Base-by-base conservation (phyloP, 2,888 invertebrate genomes). In the Amphimallon solstitiale region DNA sequence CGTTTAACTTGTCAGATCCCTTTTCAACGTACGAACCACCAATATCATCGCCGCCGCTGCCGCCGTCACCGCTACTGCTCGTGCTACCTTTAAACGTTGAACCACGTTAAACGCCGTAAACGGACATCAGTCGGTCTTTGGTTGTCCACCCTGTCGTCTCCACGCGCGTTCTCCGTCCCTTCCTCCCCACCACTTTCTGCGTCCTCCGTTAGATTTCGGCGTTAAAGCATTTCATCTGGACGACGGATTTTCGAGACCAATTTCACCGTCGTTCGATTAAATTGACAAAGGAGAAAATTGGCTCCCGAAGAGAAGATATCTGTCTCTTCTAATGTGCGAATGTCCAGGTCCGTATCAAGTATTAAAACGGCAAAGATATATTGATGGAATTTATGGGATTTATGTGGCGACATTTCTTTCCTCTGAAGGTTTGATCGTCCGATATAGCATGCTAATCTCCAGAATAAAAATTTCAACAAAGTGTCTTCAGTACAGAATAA, bases 221-320 rank as follows among this genome's bases (percentile, higher is more conserved):
- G 40, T 14, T 14, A 40, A 51, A 51, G 15, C 34, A 17, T 51
- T 51, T 34, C 49, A 51, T 51, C 49, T 34, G 34, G 34, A 51
- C 49, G 34, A 51, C 14, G 34, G 49, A 34, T 34, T 51, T 51
- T 40, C 56, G 23, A 43, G 23, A 43, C 56, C 56, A 56, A 56
- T 56, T 43, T 56, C 56, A 19, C 21, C 43, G 43, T 43, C 56
- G 14, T 56, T 56, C 56, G 40, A 43, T 56, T 56, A 56, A 40
- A 54, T 43, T 23, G 56, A 56, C 56, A 43, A 56, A 12, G 56
- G 56, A 43, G 40, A 56, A 56, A 56, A 56, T 56, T 56, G 40
- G 40, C 56, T 2, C 40, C 17, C 40, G 12, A 10, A 21, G 21
- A 40, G 29, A 40, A 56, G 56, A 43, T 12, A 29, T 23, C 23